A percentile compares a stretch with the other conserved stretches of the same genome.
phyloP scores from a whole-genome alignment of 2,888 invertebrate genomes.

The Netelia inedita region DNA sequence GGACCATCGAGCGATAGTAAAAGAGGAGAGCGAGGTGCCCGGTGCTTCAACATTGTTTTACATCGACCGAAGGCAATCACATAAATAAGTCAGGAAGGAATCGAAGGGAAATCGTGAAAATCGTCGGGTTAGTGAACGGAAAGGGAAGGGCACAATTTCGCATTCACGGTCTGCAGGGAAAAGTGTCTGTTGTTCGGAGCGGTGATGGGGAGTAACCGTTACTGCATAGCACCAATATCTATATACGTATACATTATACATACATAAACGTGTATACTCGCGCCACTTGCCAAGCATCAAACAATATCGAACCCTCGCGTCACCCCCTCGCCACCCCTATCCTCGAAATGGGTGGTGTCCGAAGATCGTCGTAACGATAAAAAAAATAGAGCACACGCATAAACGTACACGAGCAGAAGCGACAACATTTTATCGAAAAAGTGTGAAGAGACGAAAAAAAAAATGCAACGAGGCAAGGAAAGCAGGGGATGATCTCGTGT shows the following conservation, averaged over 20 bases:
- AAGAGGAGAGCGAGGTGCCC: conserved; percentile 33
- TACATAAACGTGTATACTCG: conserved; percentile 32
- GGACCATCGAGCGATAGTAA: conserved; percentile 24
- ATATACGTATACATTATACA: conserved; percentile 29
- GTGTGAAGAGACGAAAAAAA: conserved; percentile 45
- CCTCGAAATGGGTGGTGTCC: conserved; percentile 63
- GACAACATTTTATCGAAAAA: conserved; percentile 44
- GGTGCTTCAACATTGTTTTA: conserved; percentile 78
- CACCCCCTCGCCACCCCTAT: conserved; percentile 38
- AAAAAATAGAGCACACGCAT: conserved; percentile 58
- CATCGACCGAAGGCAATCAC: conserved; percentile 79
- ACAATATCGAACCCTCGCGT: conserved; percentile 74
- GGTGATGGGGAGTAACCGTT: conserved; percentile 17
- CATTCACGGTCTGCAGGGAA: conserved; percentile 83
- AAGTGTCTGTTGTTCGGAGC: conserved; percentile 66
- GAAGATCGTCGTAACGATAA: conserved; percentile 75
- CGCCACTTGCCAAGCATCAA: conserved; percentile 70
- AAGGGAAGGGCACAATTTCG: conserved; percentile 77
- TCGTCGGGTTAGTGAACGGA: conserved; percentile 38
- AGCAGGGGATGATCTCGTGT: conserved; percentile 60
- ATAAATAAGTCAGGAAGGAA: conserved; percentile 81
- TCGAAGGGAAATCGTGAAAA: conserved; percentile 69
- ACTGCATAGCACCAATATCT: background rate
- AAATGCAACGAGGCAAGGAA: conserved; percentile 55
- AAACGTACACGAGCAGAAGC: conserved; percentile 45